phyloP scores from a whole-genome alignment of 2,888 invertebrate genomes.

The Dryomyza anilis region DNA sequence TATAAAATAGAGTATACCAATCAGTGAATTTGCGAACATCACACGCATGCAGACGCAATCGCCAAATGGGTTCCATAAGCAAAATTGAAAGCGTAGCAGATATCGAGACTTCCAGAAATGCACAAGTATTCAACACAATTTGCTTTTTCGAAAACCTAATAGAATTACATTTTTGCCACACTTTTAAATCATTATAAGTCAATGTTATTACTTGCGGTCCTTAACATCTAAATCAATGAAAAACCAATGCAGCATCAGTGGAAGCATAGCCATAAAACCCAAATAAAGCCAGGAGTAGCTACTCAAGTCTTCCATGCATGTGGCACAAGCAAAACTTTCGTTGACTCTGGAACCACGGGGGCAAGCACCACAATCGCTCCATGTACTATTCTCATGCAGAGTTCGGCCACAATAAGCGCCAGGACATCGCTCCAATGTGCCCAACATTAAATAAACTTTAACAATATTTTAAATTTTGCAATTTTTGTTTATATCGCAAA shows the following conservation, averaged over 20 bases:
- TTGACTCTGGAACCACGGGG: constrained; percentile 79
- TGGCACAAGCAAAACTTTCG: constrained; percentile 73
- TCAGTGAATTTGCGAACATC: constrained; percentile 81
- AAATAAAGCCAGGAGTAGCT: constrained; percentile 92
- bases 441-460: constrained; percentile 5
- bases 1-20: constrained; percentile 95
- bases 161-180: too few relatives aligned
- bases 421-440: constrained; percentile 43
- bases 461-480: too few relatives aligned
- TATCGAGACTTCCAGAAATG: constrained; percentile 78
- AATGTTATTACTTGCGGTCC: constrained; percentile 67
- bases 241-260: constrained; percentile 88
- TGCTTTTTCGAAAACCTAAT: constrained; percentile 73
- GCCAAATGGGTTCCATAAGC: constrained; percentile 81
- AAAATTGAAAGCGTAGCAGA: constrained; percentile 80
- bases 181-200: too few relatives aligned
- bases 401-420: constrained; percentile 65
- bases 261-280: constrained; percentile 91
- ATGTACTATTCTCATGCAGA: constrained; percentile 69
- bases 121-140: constrained; percentile 78
- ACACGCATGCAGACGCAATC: constrained; percentile 78
- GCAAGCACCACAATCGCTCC: constrained; percentile 86
- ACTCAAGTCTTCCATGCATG: constrained; percentile 75
- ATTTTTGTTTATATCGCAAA: too few relatives aligned
- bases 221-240: constrained; percentile 85